Evolutionary conservation across 2,797 vertebrate species (phyloP).

Genomic region (Cheirogaleus major): DNA sequence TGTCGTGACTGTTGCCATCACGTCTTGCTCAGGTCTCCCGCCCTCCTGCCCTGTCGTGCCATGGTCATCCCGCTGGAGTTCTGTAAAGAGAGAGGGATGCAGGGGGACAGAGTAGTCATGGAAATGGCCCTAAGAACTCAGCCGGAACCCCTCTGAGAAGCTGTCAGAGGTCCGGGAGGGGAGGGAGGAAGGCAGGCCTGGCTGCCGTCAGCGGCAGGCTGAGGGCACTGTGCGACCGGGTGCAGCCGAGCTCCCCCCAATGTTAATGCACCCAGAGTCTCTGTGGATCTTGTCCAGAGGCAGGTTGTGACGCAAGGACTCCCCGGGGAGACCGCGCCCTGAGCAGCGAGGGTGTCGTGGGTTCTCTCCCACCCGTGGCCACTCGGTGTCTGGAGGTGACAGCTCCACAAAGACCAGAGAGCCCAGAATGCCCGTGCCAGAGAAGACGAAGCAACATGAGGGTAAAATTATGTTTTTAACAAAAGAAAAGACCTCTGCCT

Average conservation of each 20-base stretch:
- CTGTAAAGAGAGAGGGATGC: too few species aligned
- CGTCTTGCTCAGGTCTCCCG: background rate
- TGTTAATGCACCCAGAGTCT: fast-evolving
- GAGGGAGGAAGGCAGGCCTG: background rate
- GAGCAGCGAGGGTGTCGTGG: too few species aligned
- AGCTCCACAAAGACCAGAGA: background rate
- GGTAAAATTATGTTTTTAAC: slow-evolving; percentile 6
- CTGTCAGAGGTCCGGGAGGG: background rate
- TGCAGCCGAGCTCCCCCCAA: fast-evolving
- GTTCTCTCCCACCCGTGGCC: background rate
- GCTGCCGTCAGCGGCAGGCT: fast-evolving
- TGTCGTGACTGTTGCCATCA: background rate
- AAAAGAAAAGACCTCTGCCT: slow-evolving; percentile 42
- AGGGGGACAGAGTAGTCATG: fast-evolving
- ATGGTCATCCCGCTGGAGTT: background rate
- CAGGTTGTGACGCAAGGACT: background rate
- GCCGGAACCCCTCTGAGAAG: too few species aligned
- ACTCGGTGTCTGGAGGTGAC: background rate
- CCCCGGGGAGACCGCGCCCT: fast-evolving
- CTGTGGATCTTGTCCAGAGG: too few species aligned
- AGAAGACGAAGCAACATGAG: background rate
- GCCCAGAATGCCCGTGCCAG: background rate
- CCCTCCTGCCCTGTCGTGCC: background rate
- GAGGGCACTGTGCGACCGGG: background rate
- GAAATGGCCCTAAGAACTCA: background rate